Evolutionary conservation across 2,797 vertebrate species (phyloP).

Genomic region (Chaetophractus vellerosus): DNA sequence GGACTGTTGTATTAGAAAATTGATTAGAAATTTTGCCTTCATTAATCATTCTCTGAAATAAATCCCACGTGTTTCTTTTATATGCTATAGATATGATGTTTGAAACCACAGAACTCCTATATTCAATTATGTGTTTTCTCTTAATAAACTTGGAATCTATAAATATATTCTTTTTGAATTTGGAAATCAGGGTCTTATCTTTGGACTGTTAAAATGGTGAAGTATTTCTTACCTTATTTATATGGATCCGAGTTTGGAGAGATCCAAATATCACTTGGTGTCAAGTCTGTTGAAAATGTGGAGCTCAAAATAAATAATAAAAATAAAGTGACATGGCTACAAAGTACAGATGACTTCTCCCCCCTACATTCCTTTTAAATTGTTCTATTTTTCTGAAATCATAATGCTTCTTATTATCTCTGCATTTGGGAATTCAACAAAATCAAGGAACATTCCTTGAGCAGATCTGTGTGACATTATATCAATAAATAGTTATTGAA

Average conservation of each 20-base stretch:
- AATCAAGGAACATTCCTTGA: slow-evolving; percentile 5
- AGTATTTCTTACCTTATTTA: neutral
- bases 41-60: neutral
- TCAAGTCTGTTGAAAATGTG: neutral
- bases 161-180: slow-evolving; percentile 30
- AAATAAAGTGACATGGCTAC: neutral
- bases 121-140: slow-evolving; percentile 32
- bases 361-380: neutral
- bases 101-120: slow-evolving; percentile 25
- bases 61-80: neutral
- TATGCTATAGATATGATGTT: neutral
- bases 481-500: neutral
- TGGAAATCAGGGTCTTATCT: neutral
- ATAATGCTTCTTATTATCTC: neutral
- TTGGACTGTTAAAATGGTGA: neutral
- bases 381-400: slow-evolving; percentile 32
- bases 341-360: slow-evolving; percentile 2
- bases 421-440: slow-evolving; percentile 5
- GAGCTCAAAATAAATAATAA: neutral
- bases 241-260: slow-evolving; percentile 28
- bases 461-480: neutral
- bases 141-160: neutral
- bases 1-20: slow-evolving; percentile 13
- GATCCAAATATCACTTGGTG: neutral
- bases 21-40: slow-evolving; percentile 12